These are phyloP conservation scores for Lordiphosa fenestrarum DNA, from an alignment of 2,888 invertebrate genomes.

Conservation along the genomic window DNA sequence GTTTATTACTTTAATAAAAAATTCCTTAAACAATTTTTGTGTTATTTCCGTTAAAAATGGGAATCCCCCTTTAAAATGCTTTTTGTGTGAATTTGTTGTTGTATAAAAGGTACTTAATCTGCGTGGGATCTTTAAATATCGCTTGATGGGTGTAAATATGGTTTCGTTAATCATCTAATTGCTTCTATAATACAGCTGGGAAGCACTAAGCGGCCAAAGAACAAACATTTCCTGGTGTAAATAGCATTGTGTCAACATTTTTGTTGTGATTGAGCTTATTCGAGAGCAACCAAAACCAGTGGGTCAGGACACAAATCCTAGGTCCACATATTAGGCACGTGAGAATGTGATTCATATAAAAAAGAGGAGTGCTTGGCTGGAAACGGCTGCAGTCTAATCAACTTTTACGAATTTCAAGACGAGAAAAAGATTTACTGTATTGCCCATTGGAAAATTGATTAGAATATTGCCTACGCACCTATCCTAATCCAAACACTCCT, in stretches of 20 bases:
- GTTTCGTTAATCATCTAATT: slow-evolving; percentile 16
- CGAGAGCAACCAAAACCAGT: slow-evolving; percentile 51
- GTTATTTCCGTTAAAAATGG: slow-evolving; percentile 32
- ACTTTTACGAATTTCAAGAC: too few relatives aligned
- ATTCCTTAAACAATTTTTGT: slow-evolving; percentile 35
- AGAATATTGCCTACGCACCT: slow-evolving; percentile 1
- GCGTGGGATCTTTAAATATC: slow-evolving; percentile 54
- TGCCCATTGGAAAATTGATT: background rate
- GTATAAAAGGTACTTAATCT: slow-evolving; percentile 69
- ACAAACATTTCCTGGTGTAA: slow-evolving; percentile 26
- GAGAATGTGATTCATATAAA: slow-evolving; percentile 41
- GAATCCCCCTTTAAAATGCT: slow-evolving; percentile 4
- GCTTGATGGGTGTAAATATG: slow-evolving; percentile 32
- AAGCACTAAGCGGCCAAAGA: slow-evolving; percentile 26
- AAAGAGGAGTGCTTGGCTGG: slow-evolving; percentile 8
- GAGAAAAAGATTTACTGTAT: too few relatives aligned
- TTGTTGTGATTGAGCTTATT: slow-evolving; percentile 55
- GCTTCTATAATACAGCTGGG: slow-evolving; percentile 33
- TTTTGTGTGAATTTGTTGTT: slow-evolving; percentile 46
- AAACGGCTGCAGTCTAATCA: background rate
- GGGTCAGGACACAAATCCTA: slow-evolving; percentile 10
- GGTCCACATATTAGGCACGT: slow-evolving; percentile 47
- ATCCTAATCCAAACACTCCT: background rate
- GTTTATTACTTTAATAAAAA: slow-evolving; percentile 46
- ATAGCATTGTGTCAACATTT: slow-evolving; percentile 16